Conservation (phyloP, 2,888 invertebrate species). For the Ceraclea dissimilis region DNA sequence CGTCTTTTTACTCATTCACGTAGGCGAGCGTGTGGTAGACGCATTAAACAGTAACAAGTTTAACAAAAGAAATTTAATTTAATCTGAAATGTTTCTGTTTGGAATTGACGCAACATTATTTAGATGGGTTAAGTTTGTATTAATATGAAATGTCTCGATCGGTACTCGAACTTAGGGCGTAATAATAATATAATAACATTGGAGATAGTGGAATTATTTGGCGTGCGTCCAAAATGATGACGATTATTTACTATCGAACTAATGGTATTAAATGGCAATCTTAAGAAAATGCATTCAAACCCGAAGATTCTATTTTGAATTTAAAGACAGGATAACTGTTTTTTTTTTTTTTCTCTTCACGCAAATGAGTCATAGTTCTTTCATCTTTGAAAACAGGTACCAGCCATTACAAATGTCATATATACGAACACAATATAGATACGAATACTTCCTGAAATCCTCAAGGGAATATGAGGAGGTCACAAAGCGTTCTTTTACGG, state of each 20-base stretch:
- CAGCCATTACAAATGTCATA: too few species aligned
- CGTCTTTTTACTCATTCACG: too few species aligned
- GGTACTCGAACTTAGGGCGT: neutral
- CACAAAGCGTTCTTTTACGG: too few species aligned
- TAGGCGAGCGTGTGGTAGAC: too few species aligned
- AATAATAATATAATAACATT: neutral
- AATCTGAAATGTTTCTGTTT: neutral
- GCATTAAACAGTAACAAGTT: too few species aligned
- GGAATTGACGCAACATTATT: neutral
- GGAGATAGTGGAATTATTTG: constrained; percentile 3
- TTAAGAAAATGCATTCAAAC: neutral
- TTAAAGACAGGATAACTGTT: neutral
- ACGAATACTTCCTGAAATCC: too few species aligned
- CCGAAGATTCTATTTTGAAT: neutral
- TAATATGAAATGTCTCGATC: neutral
- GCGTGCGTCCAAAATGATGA: neutral
- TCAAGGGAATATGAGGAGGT: too few species aligned
- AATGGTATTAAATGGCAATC: constrained; percentile 1
- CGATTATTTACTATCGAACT: neutral
- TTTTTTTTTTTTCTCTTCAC: neutral
- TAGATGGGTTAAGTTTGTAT: neutral
- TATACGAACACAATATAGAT: too few species aligned
- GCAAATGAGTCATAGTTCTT: too few species aligned
- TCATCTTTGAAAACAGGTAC: too few species aligned
- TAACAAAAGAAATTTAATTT: too few species aligned